These are phyloP conservation scores for Amblyraja radiata DNA, from an alignment of 2,797 vertebrate genomes.

Conservation along the genomic window DNA sequence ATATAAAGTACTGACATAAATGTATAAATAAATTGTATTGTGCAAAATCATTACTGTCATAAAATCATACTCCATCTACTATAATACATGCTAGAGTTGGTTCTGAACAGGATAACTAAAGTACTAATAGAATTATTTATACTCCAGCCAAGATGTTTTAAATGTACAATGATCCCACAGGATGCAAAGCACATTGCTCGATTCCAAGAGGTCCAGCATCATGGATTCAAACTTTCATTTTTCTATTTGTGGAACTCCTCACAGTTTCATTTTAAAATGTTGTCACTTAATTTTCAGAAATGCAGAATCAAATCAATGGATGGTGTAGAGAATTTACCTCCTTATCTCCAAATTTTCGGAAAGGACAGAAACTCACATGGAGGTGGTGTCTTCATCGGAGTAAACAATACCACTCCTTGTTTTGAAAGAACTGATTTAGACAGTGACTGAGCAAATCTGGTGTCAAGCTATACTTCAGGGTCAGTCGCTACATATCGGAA, in stretches of 20 bases:
- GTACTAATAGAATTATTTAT: neutral
- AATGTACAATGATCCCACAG: neutral
- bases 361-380: too few species aligned
- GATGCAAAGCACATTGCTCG: neutral
- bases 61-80: neutral
- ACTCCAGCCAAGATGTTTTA: neutral
- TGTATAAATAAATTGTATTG: neutral
- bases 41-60: neutral
- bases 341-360: too few species aligned
- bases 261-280: neutral
- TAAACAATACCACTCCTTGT: too few species aligned
- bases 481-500: too few species aligned
- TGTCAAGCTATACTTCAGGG: too few species aligned
- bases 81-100: neutral
- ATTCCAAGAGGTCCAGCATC: neutral
- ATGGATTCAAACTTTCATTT: neutral
- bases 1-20: neutral
- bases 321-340: neutral
- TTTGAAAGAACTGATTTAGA: too few species aligned
- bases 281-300: slow-evolving; percentile 22
- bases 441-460: too few species aligned
- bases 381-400: too few species aligned
- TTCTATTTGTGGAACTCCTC: neutral
- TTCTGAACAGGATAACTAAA: slow-evolving; percentile 1
- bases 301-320: neutral